Evolutionary conservation across 2,888 invertebrate species (phyloP).

Genomic region (Philhelius pedissequus): DNA sequence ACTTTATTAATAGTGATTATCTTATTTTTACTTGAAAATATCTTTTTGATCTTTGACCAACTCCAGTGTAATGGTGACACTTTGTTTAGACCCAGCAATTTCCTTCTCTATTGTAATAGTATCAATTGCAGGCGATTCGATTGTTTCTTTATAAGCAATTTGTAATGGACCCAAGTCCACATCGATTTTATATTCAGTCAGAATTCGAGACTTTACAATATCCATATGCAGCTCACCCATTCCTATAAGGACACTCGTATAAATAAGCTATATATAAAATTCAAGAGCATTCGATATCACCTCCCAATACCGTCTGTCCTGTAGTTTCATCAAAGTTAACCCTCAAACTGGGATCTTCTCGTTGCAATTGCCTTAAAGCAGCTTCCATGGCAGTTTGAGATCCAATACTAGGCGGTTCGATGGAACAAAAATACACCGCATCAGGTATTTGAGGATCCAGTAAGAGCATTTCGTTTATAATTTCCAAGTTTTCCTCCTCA

Average conservation of each 20-base stretch:
- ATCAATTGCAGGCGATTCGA: slow-evolving; percentile 76
- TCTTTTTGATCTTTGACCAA: slow-evolving; percentile 79
- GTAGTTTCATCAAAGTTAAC: slow-evolving; percentile 88
- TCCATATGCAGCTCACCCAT: slow-evolving; percentile 99
- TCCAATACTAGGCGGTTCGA: slow-evolving; percentile 92
- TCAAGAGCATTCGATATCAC: slow-evolving; percentile 75
- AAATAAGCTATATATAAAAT: not conserved
- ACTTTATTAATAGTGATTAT: not conserved
- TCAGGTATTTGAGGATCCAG: slow-evolving; percentile 88
- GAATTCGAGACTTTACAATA: slow-evolving; percentile 92
- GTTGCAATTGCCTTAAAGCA: slow-evolving; percentile 88
- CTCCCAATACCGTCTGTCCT: slow-evolving; percentile 91
- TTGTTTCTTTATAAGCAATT: slow-evolving; percentile 93
- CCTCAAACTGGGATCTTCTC: slow-evolving; percentile 94
- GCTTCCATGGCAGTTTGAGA: slow-evolving; percentile 87
- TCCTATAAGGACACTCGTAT: slow-evolving; percentile 75
- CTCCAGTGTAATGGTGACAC: slow-evolving; percentile 76
- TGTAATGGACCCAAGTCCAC: slow-evolving; percentile 94
- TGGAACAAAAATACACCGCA: slow-evolving; percentile 97
- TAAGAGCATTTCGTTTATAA: slow-evolving; percentile 73
- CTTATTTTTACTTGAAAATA: slow-evolving; percentile 79
- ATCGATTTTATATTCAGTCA: slow-evolving; percentile 93
- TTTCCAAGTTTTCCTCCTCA: slow-evolving; percentile 72
- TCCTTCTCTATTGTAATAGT: slow-evolving; percentile 76
- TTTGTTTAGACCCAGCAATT: slow-evolving; percentile 77